Base-by-base conservation (phyloP, 2,113 vertebrate species). In the Sterna hirundo region DNA sequence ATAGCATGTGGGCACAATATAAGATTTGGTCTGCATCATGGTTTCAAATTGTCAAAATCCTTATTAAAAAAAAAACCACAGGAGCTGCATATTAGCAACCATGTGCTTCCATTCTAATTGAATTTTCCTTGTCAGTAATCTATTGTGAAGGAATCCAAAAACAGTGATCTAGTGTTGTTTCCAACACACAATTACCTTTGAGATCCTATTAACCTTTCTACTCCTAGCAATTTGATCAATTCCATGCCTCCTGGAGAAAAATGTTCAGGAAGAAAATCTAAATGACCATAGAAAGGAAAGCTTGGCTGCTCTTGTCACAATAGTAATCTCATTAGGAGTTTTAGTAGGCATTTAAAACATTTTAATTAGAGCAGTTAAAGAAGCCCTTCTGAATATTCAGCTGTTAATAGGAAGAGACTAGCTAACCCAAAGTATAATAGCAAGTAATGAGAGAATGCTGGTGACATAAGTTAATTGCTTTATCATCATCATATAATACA, bases 291-390 rank as follows among this genome's bases (percentile, higher is more conserved):
- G 13, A 42, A 72, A 57, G 8, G 5, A 85, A 94, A 60, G 5
- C 15, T 34, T 94, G 44, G 14, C 13, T 38, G 23, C 10, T 65
- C 10, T 80, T 74, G 4, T 49, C 47, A 86, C 12, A 80, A 23
- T 9, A 79, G 15, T 20, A 76, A 69, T 86, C 69, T 90, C 30
- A 74, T 83, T 36, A 79, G 26, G 9, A 20, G 4, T 66, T 92
- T 88, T 58, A 65, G 44, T 7, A 71, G 14, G 15, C 30, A 29
- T 71, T 79, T 84, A 62, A 84, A 87, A 46, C 11, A 60, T 87
- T 91, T 92, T 89, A 83, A 87, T 91, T 82, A 85, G 29, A 85
- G n/a, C 14, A 62, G 25, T 84, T 90, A 58, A 94, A 89, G 42
- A 47, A 51, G 14, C 19, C 9, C 11, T 76, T 82, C 55, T 95